Evolutionary conservation across 2,113 vertebrate genomes (phyloP), one percentile per base, ranked within the genome.

Genomic region (Pterocles orientalis): DNA sequence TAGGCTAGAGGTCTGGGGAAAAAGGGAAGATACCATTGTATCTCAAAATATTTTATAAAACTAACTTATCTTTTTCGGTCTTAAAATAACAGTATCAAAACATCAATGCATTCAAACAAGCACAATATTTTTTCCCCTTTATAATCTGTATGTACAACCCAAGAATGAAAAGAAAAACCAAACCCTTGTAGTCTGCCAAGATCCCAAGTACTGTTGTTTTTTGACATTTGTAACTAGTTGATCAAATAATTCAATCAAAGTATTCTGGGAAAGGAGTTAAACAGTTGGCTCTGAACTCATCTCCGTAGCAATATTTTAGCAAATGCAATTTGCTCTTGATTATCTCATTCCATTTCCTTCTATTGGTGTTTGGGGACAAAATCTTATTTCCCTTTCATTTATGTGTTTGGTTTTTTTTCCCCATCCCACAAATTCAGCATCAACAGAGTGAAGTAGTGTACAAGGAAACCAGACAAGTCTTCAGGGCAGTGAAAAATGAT

Each of bases 341-440:
- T 95, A 92, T 65, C 45, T 92, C 31, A 17, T 95, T 72, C 34
- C 15, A 85, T 66, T 94, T 96, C 90, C 95, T 95, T 76, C 7
- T 50, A 29, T 72, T 80, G 77, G 61, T 91, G 71, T 64, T 80
- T 76, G 58, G 70, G 94, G 50, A 66, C 11, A 69, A 82, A 95
- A 95, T 82, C 58, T 87, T 82, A 72, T 92, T 95, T 94, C 25
- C 24, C 12, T 61, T 69, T 57, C 79, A 79, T 90, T 87, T 90
- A 71, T 62, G 26, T 0, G 0, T 18, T 89, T 75, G n/a, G 14
- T 86, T 89, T 92, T 88, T 12, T 82, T 83, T 81, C 84, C 21
- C 11, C 84, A 15, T 82, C 41, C 34, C 21, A 50, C 21, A 50
- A 12, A 6, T 94, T 87, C n/a, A 61, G 15, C 18, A 36, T 50